A percentile compares a stretch with the other conserved stretches of the same genome.
phyloP scores from a whole-genome alignment of 2,888 invertebrate species.

The Sepioteuthis lessoniana region DNA sequence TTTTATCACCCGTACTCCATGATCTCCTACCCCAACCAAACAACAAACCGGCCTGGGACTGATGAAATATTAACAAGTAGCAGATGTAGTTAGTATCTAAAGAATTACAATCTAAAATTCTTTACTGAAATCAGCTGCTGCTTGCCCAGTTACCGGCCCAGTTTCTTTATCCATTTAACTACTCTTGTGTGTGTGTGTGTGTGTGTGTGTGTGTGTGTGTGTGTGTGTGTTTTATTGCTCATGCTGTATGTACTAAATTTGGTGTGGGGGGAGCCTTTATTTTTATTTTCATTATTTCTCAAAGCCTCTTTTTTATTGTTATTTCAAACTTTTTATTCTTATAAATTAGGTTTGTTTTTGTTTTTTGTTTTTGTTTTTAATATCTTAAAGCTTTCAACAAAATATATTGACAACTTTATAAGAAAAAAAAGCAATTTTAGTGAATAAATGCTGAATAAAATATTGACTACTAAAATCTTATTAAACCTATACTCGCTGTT shows the following conservation, averaged over 20 bases:
- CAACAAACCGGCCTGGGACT: constrained; percentile 14
- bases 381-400: neutral
- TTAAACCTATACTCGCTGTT: neutral
- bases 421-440: neutral
- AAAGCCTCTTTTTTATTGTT: neutral
- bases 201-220: neutral
- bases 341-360: too few species aligned
- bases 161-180: neutral
- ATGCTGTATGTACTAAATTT: too few species aligned
- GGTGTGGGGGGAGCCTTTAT: too few species aligned
- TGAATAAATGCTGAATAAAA: neutral
- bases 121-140: constrained; percentile 33
- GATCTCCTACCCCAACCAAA: constrained; percentile 33
- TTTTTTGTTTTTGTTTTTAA: neutral
- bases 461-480: neutral
- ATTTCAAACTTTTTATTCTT: neutral
- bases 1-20: neutral
- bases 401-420: neutral
- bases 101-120: constrained; percentile 16
- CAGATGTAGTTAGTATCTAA: constrained; percentile 33
- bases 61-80: constrained; percentile 33
- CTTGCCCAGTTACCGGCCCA: constrained; percentile 13
- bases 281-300: too few species aligned
- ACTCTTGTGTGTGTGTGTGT: neutral
- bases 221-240: neutral